Percentiles rank a stretch among this genome's conserved stretches.
Evolutionary conservation across 1,140 invertebrate genomes (phyloP).

Genomic region (Zeugodacus cucurbitae): DNA sequence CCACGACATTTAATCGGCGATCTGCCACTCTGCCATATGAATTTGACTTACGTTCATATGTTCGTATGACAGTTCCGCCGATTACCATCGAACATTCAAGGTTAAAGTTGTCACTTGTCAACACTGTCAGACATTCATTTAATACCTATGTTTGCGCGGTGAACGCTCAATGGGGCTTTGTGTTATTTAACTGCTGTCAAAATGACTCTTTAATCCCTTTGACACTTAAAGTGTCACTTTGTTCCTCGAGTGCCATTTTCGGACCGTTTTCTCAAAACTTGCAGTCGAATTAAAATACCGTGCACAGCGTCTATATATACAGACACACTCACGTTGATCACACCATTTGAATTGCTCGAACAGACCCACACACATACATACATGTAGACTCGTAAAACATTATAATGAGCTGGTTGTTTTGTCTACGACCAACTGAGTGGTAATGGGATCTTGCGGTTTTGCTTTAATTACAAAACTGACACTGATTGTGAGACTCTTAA

Average conservation of each 20-base stretch:
- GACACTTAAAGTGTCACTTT: constrained; percentile 32
- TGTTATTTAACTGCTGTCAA: constrained; percentile 29
- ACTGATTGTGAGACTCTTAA: not conserved
- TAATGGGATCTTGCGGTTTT: not conserved
- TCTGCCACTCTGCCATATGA: not conserved
- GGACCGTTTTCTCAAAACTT: not conserved
- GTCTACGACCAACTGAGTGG: not conserved
- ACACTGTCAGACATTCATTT: constrained; percentile 51
- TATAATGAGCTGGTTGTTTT: not conserved
- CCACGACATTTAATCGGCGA: constrained; percentile 56
- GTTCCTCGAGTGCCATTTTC: not conserved
- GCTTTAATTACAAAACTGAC: constrained; percentile 5
- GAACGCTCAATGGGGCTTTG: not conserved
- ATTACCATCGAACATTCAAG: constrained; percentile 58
- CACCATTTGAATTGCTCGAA: not conserved
- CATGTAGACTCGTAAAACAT: not conserved
- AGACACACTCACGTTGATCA: no score
- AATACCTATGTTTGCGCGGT: not conserved
- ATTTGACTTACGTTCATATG: not conserved
- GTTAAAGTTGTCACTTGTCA: constrained; percentile 64
- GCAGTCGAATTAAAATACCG: not conserved
- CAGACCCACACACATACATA: not conserved
- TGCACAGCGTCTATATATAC: not conserved
- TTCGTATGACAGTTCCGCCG: constrained; percentile 58
- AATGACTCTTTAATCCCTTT: constrained; percentile 8